A percentile compares a stretch with the other conserved stretches of the same genome.
phyloP scores from a whole-genome alignment of 30 jellyfish, hydroid and myxozoan species.

The Turritopsis dohrnii region DNA sequence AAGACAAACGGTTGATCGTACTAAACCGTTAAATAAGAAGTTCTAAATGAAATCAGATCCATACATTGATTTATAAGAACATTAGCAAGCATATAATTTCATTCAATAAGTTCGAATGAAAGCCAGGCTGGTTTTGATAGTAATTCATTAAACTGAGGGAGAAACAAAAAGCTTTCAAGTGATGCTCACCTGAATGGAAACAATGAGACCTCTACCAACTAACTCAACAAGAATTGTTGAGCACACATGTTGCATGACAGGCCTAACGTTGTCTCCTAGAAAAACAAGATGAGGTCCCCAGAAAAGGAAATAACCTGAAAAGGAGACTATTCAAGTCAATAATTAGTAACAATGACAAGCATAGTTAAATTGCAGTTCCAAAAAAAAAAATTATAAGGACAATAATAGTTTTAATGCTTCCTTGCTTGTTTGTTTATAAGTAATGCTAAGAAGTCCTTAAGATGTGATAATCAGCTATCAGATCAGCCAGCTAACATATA shows the following conservation, averaged over 20 bases:
- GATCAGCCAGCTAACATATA: no score
- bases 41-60: constrained; percentile 35
- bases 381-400: neutral
- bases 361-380: neutral
- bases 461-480: neutral
- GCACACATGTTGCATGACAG: constrained; percentile 89
- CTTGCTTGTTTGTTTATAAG: neutral
- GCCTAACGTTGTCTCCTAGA: constrained; percentile 77
- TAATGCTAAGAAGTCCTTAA: neutral
- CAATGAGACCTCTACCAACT: constrained; percentile 48
- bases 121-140: neutral
- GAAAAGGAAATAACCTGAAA: no score
- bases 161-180: neutral
- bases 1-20: constrained; percentile 34
- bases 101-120: no score
- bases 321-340: no score
- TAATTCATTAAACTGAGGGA: neutral
- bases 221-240: constrained; percentile 47
- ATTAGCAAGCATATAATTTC: no score
- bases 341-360: no score
- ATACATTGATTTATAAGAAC: no score
- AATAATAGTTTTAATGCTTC: no score
- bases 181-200: constrained; percentile 57
- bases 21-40: constrained; percentile 30
- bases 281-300: no score